Conservation (phyloP, 2,113 vertebrate species). For the Clarias magur region DNA sequence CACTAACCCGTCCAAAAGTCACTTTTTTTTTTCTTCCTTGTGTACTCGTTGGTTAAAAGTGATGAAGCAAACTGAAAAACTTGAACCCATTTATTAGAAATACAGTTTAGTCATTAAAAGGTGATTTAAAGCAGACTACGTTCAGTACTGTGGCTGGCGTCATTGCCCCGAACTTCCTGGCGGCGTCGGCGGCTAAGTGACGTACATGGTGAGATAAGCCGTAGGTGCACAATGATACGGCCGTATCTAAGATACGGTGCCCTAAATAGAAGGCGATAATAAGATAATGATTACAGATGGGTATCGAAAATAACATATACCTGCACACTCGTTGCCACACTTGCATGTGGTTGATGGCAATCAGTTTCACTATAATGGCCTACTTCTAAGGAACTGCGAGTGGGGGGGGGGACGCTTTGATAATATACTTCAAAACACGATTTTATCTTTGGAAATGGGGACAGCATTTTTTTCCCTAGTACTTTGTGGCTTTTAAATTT, state of each 20-base stretch:
- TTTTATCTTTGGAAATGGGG: conserved; percentile 8
- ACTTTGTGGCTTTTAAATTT: not conserved
- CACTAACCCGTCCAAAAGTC: not conserved
- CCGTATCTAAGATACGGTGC: not conserved
- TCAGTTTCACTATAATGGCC: not conserved
- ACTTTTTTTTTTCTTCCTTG: no score
- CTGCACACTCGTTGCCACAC: not conserved
- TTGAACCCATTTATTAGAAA: not conserved
- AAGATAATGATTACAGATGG: not conserved
- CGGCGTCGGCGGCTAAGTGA: not conserved
- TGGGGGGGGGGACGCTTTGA: not conserved
- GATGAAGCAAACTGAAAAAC: not conserved
- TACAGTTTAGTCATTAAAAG: not conserved
- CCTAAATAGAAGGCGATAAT: conserved; percentile 10
- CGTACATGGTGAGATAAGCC: not conserved
- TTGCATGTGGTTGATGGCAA: conserved; percentile 11
- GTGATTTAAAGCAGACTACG: not conserved
- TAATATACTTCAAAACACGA: not conserved
- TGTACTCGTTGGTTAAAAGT: no score
- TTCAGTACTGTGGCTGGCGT: not conserved
- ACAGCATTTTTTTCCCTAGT: not conserved
- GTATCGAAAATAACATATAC: not conserved
- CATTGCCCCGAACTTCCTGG: not conserved
- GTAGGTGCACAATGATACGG: not conserved
- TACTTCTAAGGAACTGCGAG: not conserved